Evolutionary conservation across 1,140 invertebrate genomes (phyloP).

Genomic region (Eumeta japonica): DNA sequence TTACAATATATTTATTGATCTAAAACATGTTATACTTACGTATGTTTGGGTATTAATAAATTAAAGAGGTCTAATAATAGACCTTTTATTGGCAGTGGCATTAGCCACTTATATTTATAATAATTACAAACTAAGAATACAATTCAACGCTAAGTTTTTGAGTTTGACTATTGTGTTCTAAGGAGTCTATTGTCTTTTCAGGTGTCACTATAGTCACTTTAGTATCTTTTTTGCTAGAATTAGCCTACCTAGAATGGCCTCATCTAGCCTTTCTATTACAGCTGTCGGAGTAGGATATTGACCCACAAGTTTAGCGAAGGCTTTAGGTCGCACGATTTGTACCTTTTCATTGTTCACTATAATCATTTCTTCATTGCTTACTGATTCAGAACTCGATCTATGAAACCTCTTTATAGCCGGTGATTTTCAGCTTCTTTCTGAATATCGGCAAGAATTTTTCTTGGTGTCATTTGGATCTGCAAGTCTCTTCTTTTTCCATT

Average conservation of each 20-base stretch:
- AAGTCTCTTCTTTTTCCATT: conserved; percentile 27
- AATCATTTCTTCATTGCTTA: conserved; percentile 27
- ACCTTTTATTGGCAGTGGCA: too few species aligned
- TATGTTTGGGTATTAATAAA: not conserved
- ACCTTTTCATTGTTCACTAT: conserved; percentile 41
- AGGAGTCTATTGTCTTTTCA: conserved; percentile 16
- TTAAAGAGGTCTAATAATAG: conserved; percentile 1
- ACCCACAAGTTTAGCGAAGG: conserved; percentile 23
- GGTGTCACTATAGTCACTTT: conserved; percentile 23
- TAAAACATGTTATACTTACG: not conserved
- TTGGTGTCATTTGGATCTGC: conserved; percentile 32
- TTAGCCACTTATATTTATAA: too few species aligned
- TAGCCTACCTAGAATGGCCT: conserved; percentile 30
- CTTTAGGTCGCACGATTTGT: conserved; percentile 36
- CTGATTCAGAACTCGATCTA: conserved; percentile 40
- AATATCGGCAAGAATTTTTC: conserved; percentile 19
- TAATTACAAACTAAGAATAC: not conserved
- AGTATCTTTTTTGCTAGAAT: conserved; percentile 24
- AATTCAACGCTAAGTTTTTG: conserved; percentile 1
- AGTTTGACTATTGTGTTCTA: too few species aligned
- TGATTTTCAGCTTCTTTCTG: conserved; percentile 20
- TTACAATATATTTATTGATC: too few species aligned
- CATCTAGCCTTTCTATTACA: conserved; percentile 31
- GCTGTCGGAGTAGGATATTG: conserved; percentile 26
- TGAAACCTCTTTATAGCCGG: conserved; percentile 32